Evolutionary conservation across 2,797 vertebrate genomes (phyloP).

Genomic region (Coregonus sp.): DNA sequence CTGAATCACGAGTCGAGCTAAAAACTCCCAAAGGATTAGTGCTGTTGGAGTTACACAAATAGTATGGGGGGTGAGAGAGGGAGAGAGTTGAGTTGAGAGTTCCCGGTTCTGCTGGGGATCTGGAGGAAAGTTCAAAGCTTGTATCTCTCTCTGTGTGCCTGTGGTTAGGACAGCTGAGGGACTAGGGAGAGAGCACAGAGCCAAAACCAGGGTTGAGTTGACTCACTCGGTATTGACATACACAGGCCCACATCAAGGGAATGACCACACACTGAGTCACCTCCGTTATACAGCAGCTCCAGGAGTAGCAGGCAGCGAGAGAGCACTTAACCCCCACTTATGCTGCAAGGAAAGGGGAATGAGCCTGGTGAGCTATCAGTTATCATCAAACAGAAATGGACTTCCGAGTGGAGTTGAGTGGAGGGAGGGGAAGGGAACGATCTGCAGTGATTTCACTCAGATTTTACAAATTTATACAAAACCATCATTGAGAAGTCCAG

Average conservation of each 20-base stretch:
- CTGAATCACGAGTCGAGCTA: background rate
- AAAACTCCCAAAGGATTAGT: background rate
- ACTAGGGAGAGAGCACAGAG: background rate
- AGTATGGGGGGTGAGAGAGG: background rate
- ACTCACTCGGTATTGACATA: constrained; percentile 10
- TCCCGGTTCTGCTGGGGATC: background rate
- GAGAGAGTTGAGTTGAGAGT: background rate
- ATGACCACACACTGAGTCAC: constrained; percentile 24
- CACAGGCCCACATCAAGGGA: constrained; percentile 17
- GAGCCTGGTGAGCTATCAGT: background rate
- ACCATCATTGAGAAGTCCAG: no score
- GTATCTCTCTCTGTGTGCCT: background rate
- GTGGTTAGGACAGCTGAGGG: background rate
- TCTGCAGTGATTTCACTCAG: background rate
- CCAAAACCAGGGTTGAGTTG: background rate
- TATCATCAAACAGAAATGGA: background rate
- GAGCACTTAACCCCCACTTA: background rate
- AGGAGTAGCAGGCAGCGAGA: background rate
- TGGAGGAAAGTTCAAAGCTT: constrained; percentile 16
- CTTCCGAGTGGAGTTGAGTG: background rate
- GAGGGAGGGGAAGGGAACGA: background rate
- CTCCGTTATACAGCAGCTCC: background rate
- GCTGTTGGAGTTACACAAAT: constrained; percentile 1
- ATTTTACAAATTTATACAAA: background rate
- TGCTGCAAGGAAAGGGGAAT: background rate